These are phyloP conservation scores for Toxotes jaculatrix DNA, from an alignment of 2,113 vertebrate species.

Conservation along the genomic window DNA sequence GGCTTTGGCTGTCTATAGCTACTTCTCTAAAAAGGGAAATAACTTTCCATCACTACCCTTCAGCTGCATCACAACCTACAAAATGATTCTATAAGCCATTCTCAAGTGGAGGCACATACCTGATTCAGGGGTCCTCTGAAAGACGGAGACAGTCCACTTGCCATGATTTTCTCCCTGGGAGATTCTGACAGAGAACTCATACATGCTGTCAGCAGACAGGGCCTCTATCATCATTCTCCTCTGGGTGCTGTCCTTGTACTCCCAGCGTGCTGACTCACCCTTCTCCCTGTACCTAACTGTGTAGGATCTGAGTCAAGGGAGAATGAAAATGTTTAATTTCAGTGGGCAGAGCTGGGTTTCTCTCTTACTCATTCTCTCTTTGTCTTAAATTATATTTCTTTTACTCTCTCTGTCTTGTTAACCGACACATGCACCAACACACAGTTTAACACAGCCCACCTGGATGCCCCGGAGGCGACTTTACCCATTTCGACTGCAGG, in stretches of 20 bases:
- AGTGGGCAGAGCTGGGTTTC: neutral
- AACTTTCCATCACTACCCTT: neutral
- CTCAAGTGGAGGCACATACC: slow-evolving; percentile 82
- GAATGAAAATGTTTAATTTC: slow-evolving; percentile 6
- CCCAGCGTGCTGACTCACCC: slow-evolving; percentile 95
- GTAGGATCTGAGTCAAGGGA: slow-evolving; percentile 86
- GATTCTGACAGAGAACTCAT: slow-evolving; percentile 95
- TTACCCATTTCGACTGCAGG: slow-evolving; percentile 89
- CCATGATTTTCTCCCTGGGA: slow-evolving; percentile 89
- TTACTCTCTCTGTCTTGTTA: neutral
- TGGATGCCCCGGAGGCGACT: slow-evolving; percentile 68
- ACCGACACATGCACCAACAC: slow-evolving; percentile 1
- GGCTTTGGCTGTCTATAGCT: neutral
- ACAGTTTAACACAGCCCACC: slow-evolving; percentile 65
- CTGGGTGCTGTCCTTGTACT: slow-evolving; percentile 89
- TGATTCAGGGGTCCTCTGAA: slow-evolving; percentile 96
- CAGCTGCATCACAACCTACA: neutral
- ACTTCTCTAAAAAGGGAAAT: neutral
- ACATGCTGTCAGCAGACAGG: slow-evolving; percentile 93
- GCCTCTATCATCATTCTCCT: slow-evolving; percentile 89
- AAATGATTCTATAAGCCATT: neutral
- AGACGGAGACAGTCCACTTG: slow-evolving; percentile 94
- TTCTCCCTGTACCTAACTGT: slow-evolving; percentile 94
- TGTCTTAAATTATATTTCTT: neutral
- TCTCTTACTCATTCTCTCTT: neutral